These are phyloP conservation scores for Agrotis segetum DNA, from an alignment of 2,888 invertebrate genomes.

Conservation along the genomic window DNA sequence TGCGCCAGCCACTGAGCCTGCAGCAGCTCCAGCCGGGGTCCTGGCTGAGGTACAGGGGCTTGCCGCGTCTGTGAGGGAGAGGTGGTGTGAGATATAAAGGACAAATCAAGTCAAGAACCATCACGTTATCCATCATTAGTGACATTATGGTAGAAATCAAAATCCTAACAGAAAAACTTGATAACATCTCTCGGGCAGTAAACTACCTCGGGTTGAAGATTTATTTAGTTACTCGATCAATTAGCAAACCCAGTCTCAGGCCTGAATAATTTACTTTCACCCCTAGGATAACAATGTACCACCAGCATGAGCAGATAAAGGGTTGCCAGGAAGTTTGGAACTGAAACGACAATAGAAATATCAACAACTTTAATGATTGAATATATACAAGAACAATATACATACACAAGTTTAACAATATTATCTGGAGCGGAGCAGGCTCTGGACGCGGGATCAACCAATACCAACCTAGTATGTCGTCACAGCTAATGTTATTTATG, in stretches of 20 bases:
- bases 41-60: constrained; percentile 97
- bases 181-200: no score
- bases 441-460: constrained; percentile 30
- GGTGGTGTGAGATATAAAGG: no score
- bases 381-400: constrained; percentile 90
- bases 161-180: no score
- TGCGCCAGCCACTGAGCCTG: constrained; percentile 99
- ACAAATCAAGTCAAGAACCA: no score
- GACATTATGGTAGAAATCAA: no score
- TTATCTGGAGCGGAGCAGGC: constrained; percentile 66
- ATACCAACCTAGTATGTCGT: constrained; percentile 25
- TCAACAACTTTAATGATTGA: constrained; percentile 90
- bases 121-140: no score
- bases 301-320: not conserved
- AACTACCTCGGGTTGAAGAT: no score
- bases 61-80: constrained; percentile 95
- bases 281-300: not conserved
- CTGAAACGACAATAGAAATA: constrained; percentile 81
- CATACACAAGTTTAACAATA: constrained; percentile 84
- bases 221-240: no score
- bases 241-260: no score
- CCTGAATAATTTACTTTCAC: no score
- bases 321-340: constrained; percentile 26
- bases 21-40: constrained; percentile 97
- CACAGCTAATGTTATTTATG: constrained; percentile 33